phyloP scores from a whole-genome alignment of 1,140 invertebrate genomes.

The Chionoecetes opilio region DNA sequence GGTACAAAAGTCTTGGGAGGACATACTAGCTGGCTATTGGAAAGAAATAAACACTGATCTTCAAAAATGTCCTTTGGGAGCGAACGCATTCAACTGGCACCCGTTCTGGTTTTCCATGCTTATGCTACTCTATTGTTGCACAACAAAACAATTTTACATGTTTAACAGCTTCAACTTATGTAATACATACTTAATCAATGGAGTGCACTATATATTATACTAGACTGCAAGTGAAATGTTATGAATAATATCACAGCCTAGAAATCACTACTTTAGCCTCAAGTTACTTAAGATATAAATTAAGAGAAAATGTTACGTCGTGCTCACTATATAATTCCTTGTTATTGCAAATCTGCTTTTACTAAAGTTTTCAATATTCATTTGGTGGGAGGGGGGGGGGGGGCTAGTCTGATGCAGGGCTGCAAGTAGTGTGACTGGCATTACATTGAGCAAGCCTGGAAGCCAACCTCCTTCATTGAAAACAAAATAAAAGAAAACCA shows the following conservation, averaged over 20 bases:
- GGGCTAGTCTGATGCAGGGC: background rate
- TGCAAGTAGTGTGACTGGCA: too few relatives aligned
- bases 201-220: background rate
- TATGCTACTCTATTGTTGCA: background rate
- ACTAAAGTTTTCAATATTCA: background rate
- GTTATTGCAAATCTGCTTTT: background rate
- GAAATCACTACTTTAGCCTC: background rate
- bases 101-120: background rate
- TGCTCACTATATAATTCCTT: too few relatives aligned
- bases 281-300: background rate
- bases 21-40: too few relatives aligned
- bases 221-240: background rate
- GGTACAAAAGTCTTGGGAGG: too few relatives aligned
- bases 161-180: background rate
- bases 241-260: background rate
- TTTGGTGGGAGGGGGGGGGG: too few relatives aligned
- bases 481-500: too few relatives aligned
- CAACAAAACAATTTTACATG: background rate
- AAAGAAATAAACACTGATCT: too few relatives aligned
- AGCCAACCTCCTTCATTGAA: too few relatives aligned
- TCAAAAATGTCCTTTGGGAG: background rate
- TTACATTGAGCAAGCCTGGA: too few relatives aligned
- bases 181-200: background rate
- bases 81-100: background rate
- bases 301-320: too few relatives aligned